These are phyloP conservation scores for Stichopus horrens DNA, from an alignment of 53 echinoderm and acorn worm genomes.

Conservation along the genomic window DNA sequence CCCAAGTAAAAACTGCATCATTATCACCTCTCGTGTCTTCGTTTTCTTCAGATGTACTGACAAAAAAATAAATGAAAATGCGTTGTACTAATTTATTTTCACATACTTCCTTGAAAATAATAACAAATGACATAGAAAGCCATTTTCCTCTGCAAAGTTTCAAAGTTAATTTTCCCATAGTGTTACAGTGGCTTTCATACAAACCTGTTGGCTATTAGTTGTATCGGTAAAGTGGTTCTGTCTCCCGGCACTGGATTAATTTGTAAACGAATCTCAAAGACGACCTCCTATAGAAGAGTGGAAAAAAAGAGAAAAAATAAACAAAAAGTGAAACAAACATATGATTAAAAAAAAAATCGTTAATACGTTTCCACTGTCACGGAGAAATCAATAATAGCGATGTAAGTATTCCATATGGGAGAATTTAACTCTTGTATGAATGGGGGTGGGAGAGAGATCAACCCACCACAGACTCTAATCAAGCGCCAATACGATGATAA, in stretches of 20 bases:
- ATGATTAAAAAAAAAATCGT: not conserved
- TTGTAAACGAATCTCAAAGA: not conserved
- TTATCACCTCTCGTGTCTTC: not conserved
- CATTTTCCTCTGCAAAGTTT: too few relatives aligned
- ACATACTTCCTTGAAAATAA: too few relatives aligned
- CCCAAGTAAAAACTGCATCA: not conserved
- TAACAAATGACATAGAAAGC: too few relatives aligned
- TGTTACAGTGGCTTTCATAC: not conserved
- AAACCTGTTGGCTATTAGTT: conserved; percentile 5
- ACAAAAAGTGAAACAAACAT: not conserved
- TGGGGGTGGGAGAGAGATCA: not conserved
- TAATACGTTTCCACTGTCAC: not conserved
- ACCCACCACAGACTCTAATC: too few relatives aligned
- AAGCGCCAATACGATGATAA: too few relatives aligned
- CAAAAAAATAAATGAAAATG: not conserved
- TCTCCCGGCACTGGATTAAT: conserved; percentile 11
- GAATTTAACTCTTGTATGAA: not conserved
- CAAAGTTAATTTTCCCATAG: too few relatives aligned
- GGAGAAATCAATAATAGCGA: not conserved
- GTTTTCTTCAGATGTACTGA: conserved; percentile 18
- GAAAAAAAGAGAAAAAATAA: not conserved
- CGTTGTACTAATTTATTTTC: too few relatives aligned
- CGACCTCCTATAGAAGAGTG: not conserved
- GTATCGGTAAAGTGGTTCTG: not conserved
- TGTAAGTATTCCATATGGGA: not conserved